Percentiles rank a stretch among this genome's conserved stretches.
Evolutionary conservation across 2,113 vertebrate genomes (phyloP).

Genomic region (Pachycephala philippinensis): DNA sequence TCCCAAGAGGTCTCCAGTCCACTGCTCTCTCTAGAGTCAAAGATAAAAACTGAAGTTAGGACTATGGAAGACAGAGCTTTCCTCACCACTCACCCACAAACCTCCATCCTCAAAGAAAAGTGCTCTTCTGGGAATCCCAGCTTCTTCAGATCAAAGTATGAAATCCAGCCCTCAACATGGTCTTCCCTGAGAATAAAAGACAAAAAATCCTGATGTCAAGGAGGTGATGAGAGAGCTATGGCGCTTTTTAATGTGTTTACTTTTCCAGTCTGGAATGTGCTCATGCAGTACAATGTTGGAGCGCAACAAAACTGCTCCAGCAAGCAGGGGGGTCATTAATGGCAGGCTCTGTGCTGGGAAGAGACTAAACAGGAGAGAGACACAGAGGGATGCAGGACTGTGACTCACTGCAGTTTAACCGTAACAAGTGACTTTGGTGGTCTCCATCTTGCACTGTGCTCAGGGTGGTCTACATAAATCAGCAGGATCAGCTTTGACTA

Average conservation of each 20-base stretch:
- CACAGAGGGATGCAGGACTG: neutral
- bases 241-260: neutral
- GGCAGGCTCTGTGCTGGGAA: neutral
- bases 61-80: neutral
- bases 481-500: neutral
- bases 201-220: neutral
- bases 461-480: constrained; percentile 48
- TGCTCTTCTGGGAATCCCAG: neutral
- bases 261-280: constrained; percentile 18
- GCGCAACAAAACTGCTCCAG: neutral
- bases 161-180: neutral
- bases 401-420: constrained; percentile 4
- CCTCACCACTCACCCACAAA: neutral
- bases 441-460: neutral
- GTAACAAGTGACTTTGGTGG: constrained; percentile 33
- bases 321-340: neutral
- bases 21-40: neutral
- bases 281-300: neutral
- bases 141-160: neutral
- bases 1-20: neutral
- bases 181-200: neutral
- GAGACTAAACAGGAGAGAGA: constrained; percentile 27
- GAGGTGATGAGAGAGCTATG: neutral
- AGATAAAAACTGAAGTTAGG: neutral
- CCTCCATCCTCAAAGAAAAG: neutral